Conservation (phyloP, 1,140 invertebrate species). For the Planococcus citri region DNA sequence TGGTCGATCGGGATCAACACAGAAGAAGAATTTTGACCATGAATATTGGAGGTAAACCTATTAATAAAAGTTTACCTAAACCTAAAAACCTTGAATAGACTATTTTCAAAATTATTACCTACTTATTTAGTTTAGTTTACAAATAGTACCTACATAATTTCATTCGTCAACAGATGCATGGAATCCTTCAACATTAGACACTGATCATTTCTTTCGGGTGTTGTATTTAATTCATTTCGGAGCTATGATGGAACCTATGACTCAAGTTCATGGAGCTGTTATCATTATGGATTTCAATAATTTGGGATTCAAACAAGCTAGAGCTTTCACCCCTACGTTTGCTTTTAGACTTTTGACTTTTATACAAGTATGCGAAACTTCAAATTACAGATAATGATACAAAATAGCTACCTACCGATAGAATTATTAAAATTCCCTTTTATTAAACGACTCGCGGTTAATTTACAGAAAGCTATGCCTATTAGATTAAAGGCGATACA, state of each 20-base stretch:
- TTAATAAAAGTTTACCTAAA: not conserved
- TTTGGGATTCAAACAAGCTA: conserved; percentile 56
- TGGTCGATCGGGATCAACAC: conserved; percentile 53
- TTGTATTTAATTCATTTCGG: conserved; percentile 65
- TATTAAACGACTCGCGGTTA: conserved; percentile 28
- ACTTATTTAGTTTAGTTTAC: not conserved
- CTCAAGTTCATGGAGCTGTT: conserved; percentile 53
- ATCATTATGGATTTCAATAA: conserved; percentile 71
- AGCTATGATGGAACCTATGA: conserved; percentile 56
- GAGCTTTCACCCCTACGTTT: conserved; percentile 54
- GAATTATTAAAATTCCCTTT: not conserved
- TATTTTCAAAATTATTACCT: too few species aligned
- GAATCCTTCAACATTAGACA: conserved; percentile 54
- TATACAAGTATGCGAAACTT: conserved; percentile 43
- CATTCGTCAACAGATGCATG: conserved; percentile 41
- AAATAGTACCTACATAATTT: not conserved
- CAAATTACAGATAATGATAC: too few species aligned
- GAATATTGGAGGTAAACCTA: conserved; percentile 42
- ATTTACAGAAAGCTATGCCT: conserved; percentile 75
- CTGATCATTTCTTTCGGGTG: conserved; percentile 59
- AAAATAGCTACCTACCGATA: not conserved
- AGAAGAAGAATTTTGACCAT: conserved; percentile 47
- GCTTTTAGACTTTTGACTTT: conserved; percentile 59
- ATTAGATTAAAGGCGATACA: conserved; percentile 77
- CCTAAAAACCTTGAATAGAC: too few species aligned